Percentiles rank a stretch among this genome's conserved stretches.
Conservation (phyloP, 2,113 vertebrate species). For the Rhinogobius similis region DNA sequence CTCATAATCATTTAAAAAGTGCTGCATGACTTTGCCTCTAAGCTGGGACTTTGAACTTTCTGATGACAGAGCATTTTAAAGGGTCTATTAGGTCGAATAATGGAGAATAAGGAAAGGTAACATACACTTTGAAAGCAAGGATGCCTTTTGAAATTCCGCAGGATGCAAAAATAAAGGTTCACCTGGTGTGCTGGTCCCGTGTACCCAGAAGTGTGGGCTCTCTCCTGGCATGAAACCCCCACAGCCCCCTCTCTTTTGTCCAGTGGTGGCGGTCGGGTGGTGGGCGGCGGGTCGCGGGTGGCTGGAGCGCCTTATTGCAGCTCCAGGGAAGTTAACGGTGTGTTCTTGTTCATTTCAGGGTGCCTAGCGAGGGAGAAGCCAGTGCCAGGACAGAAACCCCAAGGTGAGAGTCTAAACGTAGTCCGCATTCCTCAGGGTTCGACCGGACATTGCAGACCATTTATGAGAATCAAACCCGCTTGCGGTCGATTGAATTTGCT, state of each 20-base stretch:
- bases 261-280: slow-evolving; percentile 37
- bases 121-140: slow-evolving; percentile 16
- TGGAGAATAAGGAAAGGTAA: slow-evolving; percentile 41
- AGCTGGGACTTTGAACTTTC: too few relatives aligned
- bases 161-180: slow-evolving; percentile 15
- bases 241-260: slow-evolving; percentile 54
- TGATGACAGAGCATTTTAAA: too few relatives aligned
- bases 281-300: slow-evolving; percentile 12
- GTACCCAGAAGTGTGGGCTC: slow-evolving; percentile 60
- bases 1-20: too few relatives aligned
- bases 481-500: too few relatives aligned
- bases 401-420: slow-evolving; percentile 84
- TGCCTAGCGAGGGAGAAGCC: slow-evolving; percentile 95
- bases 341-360: slow-evolving; percentile 84
- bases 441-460: too few relatives aligned
- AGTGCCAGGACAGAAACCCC: slow-evolving; percentile 92
- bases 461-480: too few relatives aligned
- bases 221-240: slow-evolving; percentile 75
- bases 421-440: background rate
- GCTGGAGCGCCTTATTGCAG: background rate
- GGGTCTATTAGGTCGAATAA: background rate
- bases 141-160: slow-evolving; percentile 7
- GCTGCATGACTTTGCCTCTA: too few relatives aligned
- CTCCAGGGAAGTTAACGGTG: slow-evolving; percentile 26
- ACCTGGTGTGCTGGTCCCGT: slow-evolving; percentile 56